Conservation (phyloP, 2,113 vertebrate genomes). For the Microcebus griseorufus region DNA sequence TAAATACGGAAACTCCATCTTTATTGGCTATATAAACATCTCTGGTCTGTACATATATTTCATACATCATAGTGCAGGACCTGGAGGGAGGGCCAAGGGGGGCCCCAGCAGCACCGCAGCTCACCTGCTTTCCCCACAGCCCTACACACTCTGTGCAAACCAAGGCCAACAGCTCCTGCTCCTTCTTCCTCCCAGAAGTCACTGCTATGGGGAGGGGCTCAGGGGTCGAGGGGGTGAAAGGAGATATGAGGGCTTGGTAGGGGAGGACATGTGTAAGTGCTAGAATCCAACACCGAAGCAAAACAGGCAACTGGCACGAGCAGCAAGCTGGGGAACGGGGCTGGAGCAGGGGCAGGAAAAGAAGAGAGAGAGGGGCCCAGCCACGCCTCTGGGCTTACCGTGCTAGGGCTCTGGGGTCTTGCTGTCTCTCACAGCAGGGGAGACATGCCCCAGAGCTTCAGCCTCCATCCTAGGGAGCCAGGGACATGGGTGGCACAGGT, state of each 20-base stretch:
- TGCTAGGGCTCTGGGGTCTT: neutral
- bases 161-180: slow-evolving; percentile 46
- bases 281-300: slow-evolving; percentile 74
- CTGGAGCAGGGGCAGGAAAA: neutral
- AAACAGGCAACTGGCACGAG: slow-evolving; percentile 69
- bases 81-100: neutral
- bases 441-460: neutral
- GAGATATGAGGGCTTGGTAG: neutral
- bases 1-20: slow-evolving; percentile 82
- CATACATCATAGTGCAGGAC: slow-evolving; percentile 74
- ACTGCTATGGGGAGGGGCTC: neutral
- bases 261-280: slow-evolving; percentile 9
- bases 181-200: slow-evolving; percentile 8
- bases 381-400: neutral
- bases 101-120: slow-evolving; percentile 46
- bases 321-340: slow-evolving; percentile 46
- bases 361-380: neutral
- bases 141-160: slow-evolving; percentile 70
- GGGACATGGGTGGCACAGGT: neutral
- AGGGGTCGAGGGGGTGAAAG: neutral
- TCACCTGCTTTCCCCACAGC: neutral
- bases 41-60: slow-evolving; percentile 81
- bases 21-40: slow-evolving; percentile 83
- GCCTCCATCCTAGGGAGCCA: neutral
- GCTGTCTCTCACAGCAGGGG: neutral